Base-by-base conservation (phyloP, 2,113 vertebrate species). In the Promerops cafer region DNA sequence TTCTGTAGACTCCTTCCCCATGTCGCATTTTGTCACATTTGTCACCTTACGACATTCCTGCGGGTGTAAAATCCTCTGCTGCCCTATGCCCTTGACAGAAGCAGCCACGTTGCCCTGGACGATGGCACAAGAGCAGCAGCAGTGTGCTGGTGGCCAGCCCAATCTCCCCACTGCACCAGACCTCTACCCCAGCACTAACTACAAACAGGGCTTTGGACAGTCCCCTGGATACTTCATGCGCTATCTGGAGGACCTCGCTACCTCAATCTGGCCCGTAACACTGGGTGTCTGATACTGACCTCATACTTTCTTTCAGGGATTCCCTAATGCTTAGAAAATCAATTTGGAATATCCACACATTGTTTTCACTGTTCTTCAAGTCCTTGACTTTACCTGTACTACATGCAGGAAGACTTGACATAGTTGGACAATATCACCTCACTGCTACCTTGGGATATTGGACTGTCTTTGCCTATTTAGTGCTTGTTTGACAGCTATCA, bases 51-150 rank as follows among this genome's bases (percentile, higher is more conserved):
- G 33, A 70, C 49, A 13, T n/a, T 68, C 24, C 39, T 65, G 59
- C 0, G 0, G 82, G 86, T 8, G 42, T 39, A 59, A 71, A 78
- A 63, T 24, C 23, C 47, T 81, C 45, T 70, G 47, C 26, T 0
- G 4, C 35, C 44, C 60, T 59, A 54, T 0, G 0, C 27, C 37
- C 44, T 93, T 0, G 0, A 71, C 49, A 53, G 76, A 52, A 60
- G 49, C 53, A 69, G 60, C 5, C 5, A 1, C 0, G 1, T 50
- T 13, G 21, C 18, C 31, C 50, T 4, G 42, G 44, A 39, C 9
- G 16, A 12, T 1, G 11, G 60, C 35, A 20, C 5, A 23, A 9
- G 30, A 35, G 18, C 1, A 70, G 53, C 47, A 49, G 16, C 13
- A 5, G 23, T 1, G 17, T 56, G 30, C 1, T 3, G 30, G 47